Conservation (phyloP, 2,888 invertebrate genomes). For the Apamea sordens region DNA sequence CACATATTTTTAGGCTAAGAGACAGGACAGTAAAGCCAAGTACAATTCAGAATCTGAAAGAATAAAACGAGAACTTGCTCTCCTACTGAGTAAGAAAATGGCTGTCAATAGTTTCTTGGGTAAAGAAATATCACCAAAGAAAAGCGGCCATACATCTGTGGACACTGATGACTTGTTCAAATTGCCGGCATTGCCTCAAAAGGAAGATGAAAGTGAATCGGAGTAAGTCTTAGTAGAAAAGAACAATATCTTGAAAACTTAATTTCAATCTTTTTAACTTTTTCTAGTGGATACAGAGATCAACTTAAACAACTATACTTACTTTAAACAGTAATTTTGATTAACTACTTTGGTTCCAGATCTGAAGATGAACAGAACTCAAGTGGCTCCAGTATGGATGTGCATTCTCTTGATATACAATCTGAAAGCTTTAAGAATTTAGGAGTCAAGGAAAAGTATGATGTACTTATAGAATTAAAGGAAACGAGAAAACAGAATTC, state of each 20-base stretch:
- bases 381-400: slow-evolving; percentile 88
- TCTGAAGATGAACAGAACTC: slow-evolving; percentile 85
- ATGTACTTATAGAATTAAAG: slow-evolving; percentile 96
- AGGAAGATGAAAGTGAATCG: slow-evolving; percentile 82
- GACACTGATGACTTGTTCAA: slow-evolving; percentile 92
- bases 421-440: slow-evolving; percentile 94
- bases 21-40: slow-evolving; percentile 93
- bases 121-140: slow-evolving; percentile 88
- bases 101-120: slow-evolving; percentile 93
- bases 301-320: not conserved
- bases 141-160: slow-evolving; percentile 63
- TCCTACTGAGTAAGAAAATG: slow-evolving; percentile 94
- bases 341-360: slow-evolving; percentile 68
- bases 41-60: slow-evolving; percentile 93
- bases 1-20: slow-evolving; percentile 92
- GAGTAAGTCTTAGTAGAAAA: slow-evolving; percentile 81
- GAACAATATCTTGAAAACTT: not conserved
- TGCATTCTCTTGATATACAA: slow-evolving; percentile 95
- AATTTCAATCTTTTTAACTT: not conserved
- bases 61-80: slow-evolving; percentile 93
- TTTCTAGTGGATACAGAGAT: not conserved
- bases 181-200: slow-evolving; percentile 89
- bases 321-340: not conserved
- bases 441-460: slow-evolving; percentile 97
- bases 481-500: slow-evolving; percentile 97